phyloP scores from a whole-genome alignment of 1,140 invertebrate genomes.

The Chymomyza costata region DNA sequence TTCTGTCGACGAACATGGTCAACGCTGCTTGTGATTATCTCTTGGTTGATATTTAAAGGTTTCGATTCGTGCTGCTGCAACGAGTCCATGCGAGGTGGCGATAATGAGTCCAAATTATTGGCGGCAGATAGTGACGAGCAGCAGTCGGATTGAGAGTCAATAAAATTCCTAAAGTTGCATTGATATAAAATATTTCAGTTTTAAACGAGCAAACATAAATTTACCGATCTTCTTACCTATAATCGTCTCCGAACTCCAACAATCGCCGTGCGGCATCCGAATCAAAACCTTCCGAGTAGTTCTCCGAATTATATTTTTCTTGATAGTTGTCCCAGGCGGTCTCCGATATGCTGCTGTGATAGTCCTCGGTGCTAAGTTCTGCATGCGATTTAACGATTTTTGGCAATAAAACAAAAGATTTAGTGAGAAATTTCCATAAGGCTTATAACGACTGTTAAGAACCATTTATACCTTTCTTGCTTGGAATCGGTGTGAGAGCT shows the following conservation, averaged over 20 bases:
- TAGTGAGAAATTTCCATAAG: too few relatives aligned
- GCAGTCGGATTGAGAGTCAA: slow-evolving; percentile 91
- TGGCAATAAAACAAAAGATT: not conserved
- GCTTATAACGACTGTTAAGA: too few relatives aligned
- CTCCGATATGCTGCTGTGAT: slow-evolving; percentile 90
- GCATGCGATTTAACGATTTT: slow-evolving; percentile 25
- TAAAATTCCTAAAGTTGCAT: slow-evolving; percentile 78
- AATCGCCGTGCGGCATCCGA: slow-evolving; percentile 87
- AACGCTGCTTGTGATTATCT: slow-evolving; percentile 64
- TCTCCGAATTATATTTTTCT: slow-evolving; percentile 94
- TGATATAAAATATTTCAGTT: slow-evolving; percentile 1
- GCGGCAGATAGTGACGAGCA: slow-evolving; percentile 84
- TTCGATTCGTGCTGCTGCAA: slow-evolving; percentile 64
- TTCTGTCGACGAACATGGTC: slow-evolving; percentile 69
- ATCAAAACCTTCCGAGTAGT: slow-evolving; percentile 92
- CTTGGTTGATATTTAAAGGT: slow-evolving; percentile 58
- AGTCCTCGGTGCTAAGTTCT: slow-evolving; percentile 79
- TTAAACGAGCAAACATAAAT: slow-evolving; percentile 37
- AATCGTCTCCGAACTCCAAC: slow-evolving; percentile 93
- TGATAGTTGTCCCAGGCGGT: slow-evolving; percentile 88
- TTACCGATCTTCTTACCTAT: slow-evolving; percentile 78
- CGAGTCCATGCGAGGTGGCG: slow-evolving; percentile 75
- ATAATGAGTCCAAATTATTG: slow-evolving; percentile 79
- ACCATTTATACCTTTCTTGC: slow-evolving; percentile 58
- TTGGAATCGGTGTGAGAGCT: slow-evolving; percentile 68